phyloP scores from a whole-genome alignment of 2,113 vertebrate species.

The Copsychus sechellarum region DNA sequence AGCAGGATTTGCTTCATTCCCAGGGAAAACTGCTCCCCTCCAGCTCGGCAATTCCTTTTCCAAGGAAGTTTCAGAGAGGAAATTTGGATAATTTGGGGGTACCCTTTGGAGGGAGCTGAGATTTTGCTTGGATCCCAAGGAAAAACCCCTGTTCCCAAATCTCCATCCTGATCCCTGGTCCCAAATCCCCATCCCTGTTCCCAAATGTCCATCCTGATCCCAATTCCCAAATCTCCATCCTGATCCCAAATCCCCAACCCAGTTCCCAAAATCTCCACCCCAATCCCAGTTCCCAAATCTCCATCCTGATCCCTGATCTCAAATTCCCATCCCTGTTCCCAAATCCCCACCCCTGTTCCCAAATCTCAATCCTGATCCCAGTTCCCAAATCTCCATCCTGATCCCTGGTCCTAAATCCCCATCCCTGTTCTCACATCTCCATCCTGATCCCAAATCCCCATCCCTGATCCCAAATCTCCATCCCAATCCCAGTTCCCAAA shows the following conservation, averaged over 20 bases:
- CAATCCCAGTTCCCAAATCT: rapidly evolving
- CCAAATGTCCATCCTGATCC: too few species aligned
- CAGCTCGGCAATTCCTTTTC: rapidly evolving
- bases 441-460: too few species aligned
- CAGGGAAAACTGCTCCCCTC: background rate
- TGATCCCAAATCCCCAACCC: too few species aligned
- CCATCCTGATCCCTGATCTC: rapidly evolving
- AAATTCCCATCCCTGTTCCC: rapidly evolving
- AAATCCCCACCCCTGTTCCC: rapidly evolving
- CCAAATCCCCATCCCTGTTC: too few species aligned
- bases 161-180: background rate
- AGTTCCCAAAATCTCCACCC: background rate
- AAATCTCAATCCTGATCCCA: background rate
- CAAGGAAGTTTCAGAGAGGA: background rate
- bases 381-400: too few species aligned
- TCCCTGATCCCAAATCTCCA: background rate
- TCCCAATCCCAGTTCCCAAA: rapidly evolving
- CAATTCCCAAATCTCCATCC: too few species aligned
- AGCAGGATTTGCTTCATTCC: background rate
- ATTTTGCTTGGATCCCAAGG: background rate
- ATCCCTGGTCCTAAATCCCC: background rate
- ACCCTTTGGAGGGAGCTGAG: background rate
- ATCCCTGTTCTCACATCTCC: too few species aligned
- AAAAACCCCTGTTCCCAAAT: background rate
- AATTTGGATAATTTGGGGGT: background rate